Base-by-base conservation (phyloP, 2,797 vertebrate genomes). In the Clarias laeviceps region DNA sequence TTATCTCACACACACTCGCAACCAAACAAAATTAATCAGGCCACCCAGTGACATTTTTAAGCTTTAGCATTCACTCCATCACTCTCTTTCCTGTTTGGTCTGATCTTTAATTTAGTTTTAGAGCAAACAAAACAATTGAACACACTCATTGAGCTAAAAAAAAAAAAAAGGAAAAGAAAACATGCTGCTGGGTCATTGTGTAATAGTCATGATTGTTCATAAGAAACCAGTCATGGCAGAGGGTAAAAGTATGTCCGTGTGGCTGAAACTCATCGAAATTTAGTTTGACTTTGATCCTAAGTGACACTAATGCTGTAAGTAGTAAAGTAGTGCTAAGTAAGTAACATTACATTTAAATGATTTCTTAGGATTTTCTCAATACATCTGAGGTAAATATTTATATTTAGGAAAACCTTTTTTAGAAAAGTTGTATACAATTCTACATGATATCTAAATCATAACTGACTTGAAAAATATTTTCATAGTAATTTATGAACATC, bases 1-100 rank as follows among this genome's bases (percentile, higher is more conserved):
- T 92, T 91, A 87, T 87, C 82, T 92, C 91, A 89, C 34, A 54
- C 83, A 85, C 84, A 80, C 69, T 88, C 86, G 11, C 89, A 86
- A 90, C 88, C 91, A 92, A 91, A 93, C 90, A 89, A 89, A 92
- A 93, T 93, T 91, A 91, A 91, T 93, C 92, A 90, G 90, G 80
- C 87, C 22, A 82, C 74, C 20, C 29, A 5, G 80, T 82, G 81
- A 69, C 66, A 59, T 40, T 24, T 59, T 9, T 57, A 32, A 70
- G 66, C 32, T n/a, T 82, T 37, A 68, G 57, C 77, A 80, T 61
- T 34, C 74, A n/a, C 37, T 80, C 57, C 57, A 8, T 81, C 66
- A 24, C 27, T 59, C 65, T 24, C 29, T n/a, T 80, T 74, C 76
- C 61, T 70, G 5, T n/a, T 54, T 11, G 20, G 8, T 57, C 45